A percentile compares a stretch with the other conserved stretches of the same genome.
phyloP scores from a whole-genome alignment of 2,888 invertebrate genomes.

The Mayetiola destructor region DNA sequence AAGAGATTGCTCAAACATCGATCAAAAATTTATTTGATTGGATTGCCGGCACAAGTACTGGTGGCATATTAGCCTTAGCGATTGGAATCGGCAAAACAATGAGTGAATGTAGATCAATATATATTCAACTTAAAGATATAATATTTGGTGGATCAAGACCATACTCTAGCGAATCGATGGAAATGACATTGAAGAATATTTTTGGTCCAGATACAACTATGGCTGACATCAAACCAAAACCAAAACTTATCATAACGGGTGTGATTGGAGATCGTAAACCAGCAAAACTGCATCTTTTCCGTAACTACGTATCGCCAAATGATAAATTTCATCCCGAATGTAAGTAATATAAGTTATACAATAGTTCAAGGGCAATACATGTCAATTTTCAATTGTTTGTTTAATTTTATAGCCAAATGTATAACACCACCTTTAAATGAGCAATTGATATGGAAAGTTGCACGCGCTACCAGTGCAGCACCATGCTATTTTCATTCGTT shows the following conservation, averaged over 20 bases:
- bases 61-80: slow-evolving; percentile 80
- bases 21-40: slow-evolving; percentile 85
- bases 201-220: slow-evolving; percentile 70
- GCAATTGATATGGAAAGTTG: slow-evolving; percentile 83
- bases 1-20: slow-evolving; percentile 53
- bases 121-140: slow-evolving; percentile 85
- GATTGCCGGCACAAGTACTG: slow-evolving; percentile 77
- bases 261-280: slow-evolving; percentile 85
- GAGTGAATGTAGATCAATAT: slow-evolving; percentile 75
- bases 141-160: slow-evolving; percentile 85
- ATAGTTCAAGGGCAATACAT: no score
- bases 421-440: slow-evolving; percentile 43
- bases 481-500: slow-evolving; percentile 84
- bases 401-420: background rate
- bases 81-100: slow-evolving; percentile 65
- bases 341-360: slow-evolving; percentile 36
- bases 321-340: slow-evolving; percentile 44
- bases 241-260: slow-evolving; percentile 78
- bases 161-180: slow-evolving; percentile 73
- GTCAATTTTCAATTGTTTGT: background rate
- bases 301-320: slow-evolving; percentile 73
- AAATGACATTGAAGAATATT: slow-evolving; percentile 72
- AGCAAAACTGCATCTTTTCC: slow-evolving; percentile 83
- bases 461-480: slow-evolving; percentile 89
- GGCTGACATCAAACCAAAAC: slow-evolving; percentile 68